Base-by-base conservation (phyloP, 2,113 vertebrate species). In the Elgaria multicarinata region DNA sequence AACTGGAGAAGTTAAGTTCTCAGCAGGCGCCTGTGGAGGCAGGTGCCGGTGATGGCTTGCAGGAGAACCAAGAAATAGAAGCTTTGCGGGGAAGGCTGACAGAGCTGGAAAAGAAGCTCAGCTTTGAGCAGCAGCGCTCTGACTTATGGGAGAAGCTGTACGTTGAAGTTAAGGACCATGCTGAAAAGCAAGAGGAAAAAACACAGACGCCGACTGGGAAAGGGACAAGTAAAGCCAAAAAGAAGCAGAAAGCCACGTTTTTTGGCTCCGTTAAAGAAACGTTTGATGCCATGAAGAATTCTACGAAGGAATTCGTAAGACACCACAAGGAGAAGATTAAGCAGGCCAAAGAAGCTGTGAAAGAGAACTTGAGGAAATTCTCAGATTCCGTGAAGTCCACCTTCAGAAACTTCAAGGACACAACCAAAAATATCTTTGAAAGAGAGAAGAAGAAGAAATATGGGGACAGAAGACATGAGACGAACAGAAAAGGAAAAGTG, bases 291-390 rank as follows among this genome's bases (percentile, higher is more conserved):
- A 98, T 99, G 97, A 99, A 99, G 94, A 99, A 99, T 96, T 99
- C 99, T 81, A 99, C 99, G 0, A 99, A 99, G 91, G 98, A 99
- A 92, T 99, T 99, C 93, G 98, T 99, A 82, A 98, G 98, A 79
- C 98, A 99, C 91, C 99, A 99, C 95, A 99, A 99, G 93, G 99
- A 99, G 96, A 99, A 99, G 96, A 98, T 99, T 90, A 99, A 99
- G 93, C 99, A 99, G 94, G 99, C 99, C 78, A 99, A 99, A 95
- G 98, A 99, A 95, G 98, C 98, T 0, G 99, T 99, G 83, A 99
- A 99, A 93, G 98, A 99, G 94, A 99, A 99, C 93, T 95, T 99
- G 62, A 98, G 98, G 91, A 99, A 98, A 92, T 99, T 99, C 94
- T 99, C 98, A 0, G 98, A 99, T 96, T 99, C 99, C 0, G 98